phyloP scores from a whole-genome alignment of 2,797 vertebrate genomes.

The Choloepus didactylus region DNA sequence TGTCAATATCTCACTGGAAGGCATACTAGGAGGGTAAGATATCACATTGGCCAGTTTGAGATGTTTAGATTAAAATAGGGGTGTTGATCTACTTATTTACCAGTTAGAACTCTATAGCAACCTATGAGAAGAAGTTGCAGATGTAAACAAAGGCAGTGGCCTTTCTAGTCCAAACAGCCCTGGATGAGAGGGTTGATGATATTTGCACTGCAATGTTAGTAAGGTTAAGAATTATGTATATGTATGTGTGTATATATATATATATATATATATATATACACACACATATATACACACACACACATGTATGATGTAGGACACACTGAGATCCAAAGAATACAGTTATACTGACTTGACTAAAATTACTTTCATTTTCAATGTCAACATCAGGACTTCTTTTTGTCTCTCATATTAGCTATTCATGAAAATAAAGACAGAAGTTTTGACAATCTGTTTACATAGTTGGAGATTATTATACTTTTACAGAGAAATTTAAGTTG shows the following conservation, averaged over 20 bases:
- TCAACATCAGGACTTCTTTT: neutral
- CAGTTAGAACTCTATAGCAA: neutral
- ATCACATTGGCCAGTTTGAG: neutral
- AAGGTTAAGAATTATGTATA: neutral
- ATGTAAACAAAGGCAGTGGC: neutral
- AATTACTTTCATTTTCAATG: neutral
- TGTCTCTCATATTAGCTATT: neutral
- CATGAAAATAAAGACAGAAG: neutral
- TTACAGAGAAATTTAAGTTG: neutral
- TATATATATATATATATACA: neutral
- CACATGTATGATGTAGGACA: neutral
- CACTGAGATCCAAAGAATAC: neutral
- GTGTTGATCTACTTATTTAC: neutral
- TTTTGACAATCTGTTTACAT: neutral
- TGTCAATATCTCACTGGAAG: neutral
- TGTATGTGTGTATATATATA: neutral
- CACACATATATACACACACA: too few species aligned
- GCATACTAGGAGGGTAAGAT: neutral
- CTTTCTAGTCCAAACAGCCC: neutral
- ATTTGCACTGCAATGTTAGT: neutral
- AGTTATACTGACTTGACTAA: neutral
- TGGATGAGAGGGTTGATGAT: neutral
- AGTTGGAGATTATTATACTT: neutral
- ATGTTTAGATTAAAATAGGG: neutral
- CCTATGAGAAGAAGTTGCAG: neutral